phyloP scores from a whole-genome alignment of 1,140 invertebrate genomes.

The Saxidomus purpurata region DNA sequence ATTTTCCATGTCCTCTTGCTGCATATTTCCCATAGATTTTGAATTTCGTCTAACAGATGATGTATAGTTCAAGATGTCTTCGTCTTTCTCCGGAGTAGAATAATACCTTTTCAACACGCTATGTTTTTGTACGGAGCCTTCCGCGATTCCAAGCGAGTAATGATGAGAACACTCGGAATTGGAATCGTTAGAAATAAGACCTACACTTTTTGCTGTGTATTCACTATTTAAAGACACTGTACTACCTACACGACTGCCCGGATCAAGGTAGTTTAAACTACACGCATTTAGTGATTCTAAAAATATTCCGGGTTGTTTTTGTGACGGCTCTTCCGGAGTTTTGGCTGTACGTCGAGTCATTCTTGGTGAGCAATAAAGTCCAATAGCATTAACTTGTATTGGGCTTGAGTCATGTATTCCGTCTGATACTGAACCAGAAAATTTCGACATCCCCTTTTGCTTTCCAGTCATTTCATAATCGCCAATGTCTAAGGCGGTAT shows the following conservation, averaged over 20 bases:
- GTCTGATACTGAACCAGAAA: constrained; percentile 49
- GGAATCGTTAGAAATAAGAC: constrained; percentile 62
- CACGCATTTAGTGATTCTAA: constrained; percentile 40
- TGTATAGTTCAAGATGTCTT: constrained; percentile 32
- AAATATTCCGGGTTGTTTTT: constrained; percentile 36
- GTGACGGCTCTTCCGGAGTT: not conserved
- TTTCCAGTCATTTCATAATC: constrained; percentile 3
- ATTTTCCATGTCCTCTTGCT: constrained; percentile 43
- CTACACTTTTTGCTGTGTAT: constrained; percentile 56
- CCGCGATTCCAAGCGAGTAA: constrained; percentile 3
- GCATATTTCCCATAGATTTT: constrained; percentile 64
- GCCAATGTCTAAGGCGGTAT: constrained; percentile 2
- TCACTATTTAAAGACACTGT: constrained; percentile 61
- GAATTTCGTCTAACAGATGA: constrained; percentile 51
- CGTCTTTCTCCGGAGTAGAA: constrained; percentile 57
- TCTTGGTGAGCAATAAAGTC: constrained; percentile 61
- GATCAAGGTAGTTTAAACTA: constrained; percentile 48
- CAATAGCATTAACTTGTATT: constrained; percentile 36
- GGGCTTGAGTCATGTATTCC: constrained; percentile 16
- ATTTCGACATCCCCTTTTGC: constrained; percentile 7
- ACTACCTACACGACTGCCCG: constrained; percentile 53
- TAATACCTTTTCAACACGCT: constrained; percentile 61
- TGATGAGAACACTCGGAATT: constrained; percentile 39
- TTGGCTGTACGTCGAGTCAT: constrained; percentile 16
- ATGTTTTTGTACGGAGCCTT: constrained; percentile 51